Evolutionary conservation across 2,113 vertebrate species (phyloP).

Genomic region (Caloenas nicobarica): DNA sequence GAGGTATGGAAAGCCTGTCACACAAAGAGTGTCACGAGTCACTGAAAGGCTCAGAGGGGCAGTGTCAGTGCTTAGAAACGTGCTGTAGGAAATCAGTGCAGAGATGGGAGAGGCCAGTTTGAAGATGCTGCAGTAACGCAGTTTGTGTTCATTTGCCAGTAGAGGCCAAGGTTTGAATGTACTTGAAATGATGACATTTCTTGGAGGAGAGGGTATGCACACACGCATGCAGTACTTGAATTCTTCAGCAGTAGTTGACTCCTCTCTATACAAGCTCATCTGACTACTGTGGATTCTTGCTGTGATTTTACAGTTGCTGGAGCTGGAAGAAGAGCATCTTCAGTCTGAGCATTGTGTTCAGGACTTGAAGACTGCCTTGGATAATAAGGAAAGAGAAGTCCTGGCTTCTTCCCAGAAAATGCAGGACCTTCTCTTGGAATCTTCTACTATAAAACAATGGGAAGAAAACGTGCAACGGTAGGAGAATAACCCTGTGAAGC

Average conservation of each 20-base stretch:
- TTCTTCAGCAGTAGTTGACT: not conserved
- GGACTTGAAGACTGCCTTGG: slow-evolving; percentile 71
- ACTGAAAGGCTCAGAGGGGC: not conserved
- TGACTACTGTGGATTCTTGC: not conserved
- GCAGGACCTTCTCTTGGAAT: slow-evolving; percentile 75
- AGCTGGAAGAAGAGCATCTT: slow-evolving; percentile 77
- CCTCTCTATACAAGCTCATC: not conserved
- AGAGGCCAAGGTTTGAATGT: not conserved
- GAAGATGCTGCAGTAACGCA: no score
- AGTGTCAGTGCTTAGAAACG: fast-evolving
- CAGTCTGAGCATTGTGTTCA: slow-evolving; percentile 75
- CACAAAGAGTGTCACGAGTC: not conserved
- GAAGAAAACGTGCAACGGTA: slow-evolving; percentile 87
- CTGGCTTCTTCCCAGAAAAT: slow-evolving; percentile 73
- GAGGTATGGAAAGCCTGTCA: slow-evolving; percentile 72
- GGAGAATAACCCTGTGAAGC: not conserved
- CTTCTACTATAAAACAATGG: slow-evolving; percentile 77
- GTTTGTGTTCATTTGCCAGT: not conserved
- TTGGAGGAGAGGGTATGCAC: not conserved
- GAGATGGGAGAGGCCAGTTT: not conserved
- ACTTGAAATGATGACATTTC: not conserved
- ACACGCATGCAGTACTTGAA: not conserved
- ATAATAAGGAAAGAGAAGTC: slow-evolving; percentile 78
- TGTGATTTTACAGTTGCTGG: slow-evolving; percentile 76
- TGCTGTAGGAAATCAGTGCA: not conserved